phyloP scores from a whole-genome alignment of 2,797 vertebrate genomes.

The Spondyliosoma cantharus region DNA sequence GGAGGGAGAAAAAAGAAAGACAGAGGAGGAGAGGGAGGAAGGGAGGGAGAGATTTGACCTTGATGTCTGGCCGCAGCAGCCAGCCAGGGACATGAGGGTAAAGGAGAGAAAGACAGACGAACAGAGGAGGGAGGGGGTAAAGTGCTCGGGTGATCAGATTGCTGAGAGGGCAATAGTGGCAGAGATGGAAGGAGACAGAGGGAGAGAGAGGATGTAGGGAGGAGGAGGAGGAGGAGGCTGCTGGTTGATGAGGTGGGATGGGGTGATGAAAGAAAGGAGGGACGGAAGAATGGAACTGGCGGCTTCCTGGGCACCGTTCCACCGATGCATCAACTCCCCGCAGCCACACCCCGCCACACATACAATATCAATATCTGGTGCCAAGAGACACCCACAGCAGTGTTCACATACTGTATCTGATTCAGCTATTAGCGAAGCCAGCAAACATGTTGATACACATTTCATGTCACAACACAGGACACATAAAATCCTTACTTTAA shows the following conservation, averaged over 20 bases:
- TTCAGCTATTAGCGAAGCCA: slow-evolving; percentile 1
- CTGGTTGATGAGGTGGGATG: slow-evolving; percentile 46
- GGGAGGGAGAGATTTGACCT: slow-evolving; percentile 79
- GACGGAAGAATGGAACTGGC: slow-evolving; percentile 56
- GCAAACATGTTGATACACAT: background rate
- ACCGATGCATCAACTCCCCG: slow-evolving; percentile 72
- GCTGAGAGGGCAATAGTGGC: slow-evolving; percentile 74
- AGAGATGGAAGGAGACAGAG: slow-evolving; percentile 42
- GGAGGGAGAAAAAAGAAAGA: slow-evolving; percentile 64
- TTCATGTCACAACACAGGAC: background rate
- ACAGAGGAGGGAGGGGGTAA: slow-evolving; percentile 43
- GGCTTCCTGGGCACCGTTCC: slow-evolving; percentile 70
- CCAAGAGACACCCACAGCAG: slow-evolving; percentile 42
- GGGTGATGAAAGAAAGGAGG: slow-evolving; percentile 61
- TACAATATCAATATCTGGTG: slow-evolving; percentile 41
- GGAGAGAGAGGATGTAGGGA: background rate
- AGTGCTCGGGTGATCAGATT: slow-evolving; percentile 79
- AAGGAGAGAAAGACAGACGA: slow-evolving; percentile 65
- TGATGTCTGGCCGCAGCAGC: slow-evolving; percentile 79
- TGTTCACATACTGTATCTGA: slow-evolving; percentile 5
- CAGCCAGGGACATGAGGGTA: slow-evolving; percentile 65
- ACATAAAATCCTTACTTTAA: too few relatives aligned
- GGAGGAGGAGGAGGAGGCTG: slow-evolving; percentile 22
- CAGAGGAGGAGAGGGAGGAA: slow-evolving; percentile 37
- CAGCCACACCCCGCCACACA: slow-evolving; percentile 72